phyloP scores from a whole-genome alignment of 1,140 invertebrate species.

The Hypsibius dujardini region DNA sequence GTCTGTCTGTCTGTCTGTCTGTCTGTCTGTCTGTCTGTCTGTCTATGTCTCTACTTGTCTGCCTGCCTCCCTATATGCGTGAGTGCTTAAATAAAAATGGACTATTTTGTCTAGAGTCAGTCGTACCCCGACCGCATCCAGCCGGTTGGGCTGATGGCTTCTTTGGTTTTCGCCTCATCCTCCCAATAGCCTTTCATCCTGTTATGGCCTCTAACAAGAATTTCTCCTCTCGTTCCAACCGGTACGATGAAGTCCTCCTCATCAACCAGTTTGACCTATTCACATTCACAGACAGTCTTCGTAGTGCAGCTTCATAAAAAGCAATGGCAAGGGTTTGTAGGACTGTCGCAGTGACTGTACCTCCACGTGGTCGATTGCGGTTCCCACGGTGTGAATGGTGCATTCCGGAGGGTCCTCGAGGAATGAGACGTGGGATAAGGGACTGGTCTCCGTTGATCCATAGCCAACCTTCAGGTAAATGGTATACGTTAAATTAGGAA shows the following conservation, averaged over 20 bases:
- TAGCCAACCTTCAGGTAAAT: slow-evolving; percentile 49
- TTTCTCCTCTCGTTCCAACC: slow-evolving; percentile 19
- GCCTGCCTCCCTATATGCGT: background rate
- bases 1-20: background rate
- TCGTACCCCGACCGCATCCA: slow-evolving; percentile 34
- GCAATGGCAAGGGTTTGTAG: too few species aligned
- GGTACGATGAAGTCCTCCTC: slow-evolving; percentile 17
- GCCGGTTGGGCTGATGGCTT: slow-evolving; percentile 27
- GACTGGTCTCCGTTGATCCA: slow-evolving; percentile 70
- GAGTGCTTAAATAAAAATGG: background rate
- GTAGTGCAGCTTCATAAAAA: slow-evolving; percentile 13
- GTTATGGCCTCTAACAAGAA: slow-evolving; percentile 27
- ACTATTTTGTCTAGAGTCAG: background rate
- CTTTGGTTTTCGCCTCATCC: slow-evolving; percentile 31
- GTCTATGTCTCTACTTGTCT: background rate
- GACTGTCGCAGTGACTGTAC: slow-evolving; percentile 30
- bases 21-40: too few species aligned
- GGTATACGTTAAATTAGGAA: slow-evolving; percentile 2
- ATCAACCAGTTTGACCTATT: background rate
- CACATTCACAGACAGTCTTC: slow-evolving; percentile 16
- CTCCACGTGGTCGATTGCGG: slow-evolving; percentile 58
- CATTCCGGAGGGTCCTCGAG: slow-evolving; percentile 46
- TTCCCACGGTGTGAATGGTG: slow-evolving; percentile 54
- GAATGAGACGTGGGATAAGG: slow-evolving; percentile 48
- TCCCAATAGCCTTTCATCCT: slow-evolving; percentile 34